These are phyloP conservation scores for Leucophora obtusa DNA, from an alignment of 2,888 invertebrate genomes.

Conservation along the genomic window DNA sequence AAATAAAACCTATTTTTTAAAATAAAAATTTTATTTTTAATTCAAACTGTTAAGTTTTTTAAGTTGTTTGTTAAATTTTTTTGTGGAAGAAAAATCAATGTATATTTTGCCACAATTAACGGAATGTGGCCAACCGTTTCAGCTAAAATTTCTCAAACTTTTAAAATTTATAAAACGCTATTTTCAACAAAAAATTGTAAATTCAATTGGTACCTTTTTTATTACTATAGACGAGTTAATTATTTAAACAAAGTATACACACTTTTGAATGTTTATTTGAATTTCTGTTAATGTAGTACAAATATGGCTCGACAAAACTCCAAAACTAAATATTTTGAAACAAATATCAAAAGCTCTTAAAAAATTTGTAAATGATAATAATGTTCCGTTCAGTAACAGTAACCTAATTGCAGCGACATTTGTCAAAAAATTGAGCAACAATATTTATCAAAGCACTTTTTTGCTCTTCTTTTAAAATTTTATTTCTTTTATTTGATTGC, in stretches of 20 bases:
- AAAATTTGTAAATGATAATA: not conserved
- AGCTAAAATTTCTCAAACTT: no score
- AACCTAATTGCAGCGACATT: slow-evolving; percentile 39
- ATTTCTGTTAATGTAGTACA: not conserved
- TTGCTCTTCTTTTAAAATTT: slow-evolving; percentile 25
- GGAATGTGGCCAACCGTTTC: no score
- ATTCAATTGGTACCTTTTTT: no score
- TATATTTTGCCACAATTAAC: no score
- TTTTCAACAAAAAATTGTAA: no score
- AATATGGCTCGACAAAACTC: not conserved
- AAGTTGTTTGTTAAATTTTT: no score
- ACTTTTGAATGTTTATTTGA: slow-evolving; percentile 5
- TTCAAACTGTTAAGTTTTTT: no score
- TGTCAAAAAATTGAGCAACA: slow-evolving; percentile 45
- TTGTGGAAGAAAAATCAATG: no score
- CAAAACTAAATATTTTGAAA: not conserved
- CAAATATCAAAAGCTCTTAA: not conserved
- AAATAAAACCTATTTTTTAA: no score
- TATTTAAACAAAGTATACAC: not conserved
- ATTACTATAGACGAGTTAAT: no score
- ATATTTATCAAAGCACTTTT: slow-evolving; percentile 34
- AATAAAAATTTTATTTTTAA: no score
- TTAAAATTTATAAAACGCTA: no score
- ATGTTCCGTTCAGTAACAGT: slow-evolving; percentile 28
- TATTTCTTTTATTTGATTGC: not conserved